These are phyloP conservation scores for Zaprionus gabonicus DNA, from an alignment of 1,140 invertebrate species.

Conservation along the genomic window DNA sequence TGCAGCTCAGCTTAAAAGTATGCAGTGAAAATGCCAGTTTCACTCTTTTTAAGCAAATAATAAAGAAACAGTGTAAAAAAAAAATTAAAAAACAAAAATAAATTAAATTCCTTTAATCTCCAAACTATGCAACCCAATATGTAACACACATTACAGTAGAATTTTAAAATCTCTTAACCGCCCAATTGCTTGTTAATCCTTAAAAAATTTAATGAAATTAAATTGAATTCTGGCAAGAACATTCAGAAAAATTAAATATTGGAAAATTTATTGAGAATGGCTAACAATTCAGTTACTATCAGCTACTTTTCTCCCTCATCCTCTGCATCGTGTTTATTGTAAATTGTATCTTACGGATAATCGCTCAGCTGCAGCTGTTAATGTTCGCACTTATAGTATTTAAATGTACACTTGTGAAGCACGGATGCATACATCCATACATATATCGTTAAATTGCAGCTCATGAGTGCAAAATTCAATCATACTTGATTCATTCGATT, in stretches of 20 bases:
- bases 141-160: too few species aligned
- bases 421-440: background rate
- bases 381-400: background rate
- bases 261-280: background rate
- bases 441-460: background rate
- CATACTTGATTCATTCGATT: constrained; percentile 38
- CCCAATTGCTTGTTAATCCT: too few species aligned
- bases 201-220: too few species aligned
- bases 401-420: background rate
- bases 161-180: too few species aligned
- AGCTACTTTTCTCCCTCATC: background rate
- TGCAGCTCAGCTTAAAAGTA: too few species aligned
- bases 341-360: constrained; percentile 1
- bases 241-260: too few species aligned
- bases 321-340: background rate
- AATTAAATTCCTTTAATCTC: too few species aligned
- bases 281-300: background rate
- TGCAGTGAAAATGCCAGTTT: too few species aligned
- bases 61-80: too few species aligned
- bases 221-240: background rate
- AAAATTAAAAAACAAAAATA: too few species aligned
- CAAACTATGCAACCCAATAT: too few species aligned
- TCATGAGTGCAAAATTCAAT: constrained; percentile 36
- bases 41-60: too few species aligned
- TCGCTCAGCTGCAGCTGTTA: background rate